phyloP scores from a whole-genome alignment of 2,113 vertebrate species.

The Uria aalge region DNA sequence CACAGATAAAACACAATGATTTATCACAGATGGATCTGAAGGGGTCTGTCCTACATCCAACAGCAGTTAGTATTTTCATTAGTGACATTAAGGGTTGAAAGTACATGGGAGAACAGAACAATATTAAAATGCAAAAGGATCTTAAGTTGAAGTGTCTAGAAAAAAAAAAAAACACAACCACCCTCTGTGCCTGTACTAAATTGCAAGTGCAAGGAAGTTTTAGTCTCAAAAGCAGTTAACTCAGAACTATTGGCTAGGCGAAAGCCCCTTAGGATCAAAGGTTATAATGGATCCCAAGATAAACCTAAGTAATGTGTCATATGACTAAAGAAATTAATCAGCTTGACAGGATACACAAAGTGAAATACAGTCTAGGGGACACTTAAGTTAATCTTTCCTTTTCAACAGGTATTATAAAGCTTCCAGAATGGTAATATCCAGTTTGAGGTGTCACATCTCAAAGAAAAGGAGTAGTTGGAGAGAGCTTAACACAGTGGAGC shows the following conservation, averaged over 20 bases:
- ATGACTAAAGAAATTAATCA: neutral
- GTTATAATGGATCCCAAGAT: neutral
- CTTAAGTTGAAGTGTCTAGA: neutral
- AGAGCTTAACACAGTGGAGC: neutral
- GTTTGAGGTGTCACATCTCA: neutral
- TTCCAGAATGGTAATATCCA: neutral
- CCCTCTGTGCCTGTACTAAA: neutral
- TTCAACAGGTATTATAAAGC: neutral
- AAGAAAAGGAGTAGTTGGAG: neutral
- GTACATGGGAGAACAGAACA: neutral
- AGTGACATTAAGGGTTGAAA: neutral
- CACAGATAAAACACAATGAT: neutral
- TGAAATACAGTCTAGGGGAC: neutral
- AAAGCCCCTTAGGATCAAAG: neutral
- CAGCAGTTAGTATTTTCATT: neutral
- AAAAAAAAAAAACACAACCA: neutral
- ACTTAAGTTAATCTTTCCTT: neutral
- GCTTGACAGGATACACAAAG: neutral
- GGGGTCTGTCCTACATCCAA: neutral
- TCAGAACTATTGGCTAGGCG: neutral
- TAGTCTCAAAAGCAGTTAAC: neutral
- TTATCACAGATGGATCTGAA: neutral
- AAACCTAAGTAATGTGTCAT: neutral
- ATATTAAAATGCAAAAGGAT: neutral
- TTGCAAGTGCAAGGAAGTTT: neutral